These are phyloP conservation scores for Leptinotarsa rubiginosa DNA, from an alignment of 2,888 invertebrate genomes.

Conservation along the genomic window DNA sequence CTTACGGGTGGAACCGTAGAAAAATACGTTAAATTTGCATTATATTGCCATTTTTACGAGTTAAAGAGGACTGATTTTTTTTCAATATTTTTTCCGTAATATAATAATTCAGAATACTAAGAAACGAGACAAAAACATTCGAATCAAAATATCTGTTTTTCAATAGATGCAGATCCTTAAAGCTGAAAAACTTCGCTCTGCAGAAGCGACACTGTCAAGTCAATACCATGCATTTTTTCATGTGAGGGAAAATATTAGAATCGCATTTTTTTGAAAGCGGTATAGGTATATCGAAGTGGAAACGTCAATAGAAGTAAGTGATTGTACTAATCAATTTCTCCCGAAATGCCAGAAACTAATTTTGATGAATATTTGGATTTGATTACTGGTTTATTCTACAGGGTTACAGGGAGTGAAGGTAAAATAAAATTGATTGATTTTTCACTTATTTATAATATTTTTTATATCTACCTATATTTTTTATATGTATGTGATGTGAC, in stretches of 20 bases:
- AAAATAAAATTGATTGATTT: background rate
- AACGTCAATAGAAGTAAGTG: background rate
- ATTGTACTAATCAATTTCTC: background rate
- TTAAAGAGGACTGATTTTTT: background rate
- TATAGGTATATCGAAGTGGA: background rate
- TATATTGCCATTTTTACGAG: background rate
- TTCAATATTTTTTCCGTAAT: background rate
- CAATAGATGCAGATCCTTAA: background rate
- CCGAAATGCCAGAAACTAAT: background rate
- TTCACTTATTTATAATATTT: background rate
- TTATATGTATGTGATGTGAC: background rate
- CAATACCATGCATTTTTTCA: background rate
- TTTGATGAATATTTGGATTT: background rate
- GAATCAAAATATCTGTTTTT: slow-evolving; percentile 1
- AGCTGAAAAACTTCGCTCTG: background rate
- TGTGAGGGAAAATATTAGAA: background rate
- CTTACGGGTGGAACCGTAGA: background rate
- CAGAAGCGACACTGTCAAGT: background rate
- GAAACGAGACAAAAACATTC: background rate
- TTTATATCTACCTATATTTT: background rate
- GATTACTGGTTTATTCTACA: background rate
- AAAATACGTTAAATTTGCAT: background rate
- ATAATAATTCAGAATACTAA: background rate
- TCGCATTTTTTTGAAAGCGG: background rate
- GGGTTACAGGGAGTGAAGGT: background rate